These are phyloP conservation scores for Pegoplata infirma DNA, from an alignment of 2,888 invertebrate genomes.

Conservation along the genomic window DNA sequence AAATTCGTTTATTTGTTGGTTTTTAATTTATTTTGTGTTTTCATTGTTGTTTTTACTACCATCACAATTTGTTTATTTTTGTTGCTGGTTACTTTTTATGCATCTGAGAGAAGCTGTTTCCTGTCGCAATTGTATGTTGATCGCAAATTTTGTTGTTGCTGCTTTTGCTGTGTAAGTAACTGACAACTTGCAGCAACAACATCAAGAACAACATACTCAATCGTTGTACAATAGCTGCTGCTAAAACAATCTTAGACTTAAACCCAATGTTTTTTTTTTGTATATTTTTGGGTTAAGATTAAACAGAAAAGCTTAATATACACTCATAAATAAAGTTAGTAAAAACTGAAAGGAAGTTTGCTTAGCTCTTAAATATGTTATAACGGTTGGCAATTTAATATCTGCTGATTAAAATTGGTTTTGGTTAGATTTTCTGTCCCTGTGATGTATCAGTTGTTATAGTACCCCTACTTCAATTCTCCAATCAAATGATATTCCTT, in stretches of 20 bases:
- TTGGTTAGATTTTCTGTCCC: no score
- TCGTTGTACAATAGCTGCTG: slow-evolving; percentile 8
- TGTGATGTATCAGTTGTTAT: no score
- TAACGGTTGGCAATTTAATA: no score
- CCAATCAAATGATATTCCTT: no score
- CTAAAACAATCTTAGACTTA: slow-evolving; percentile 50
- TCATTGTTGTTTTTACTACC: slow-evolving; percentile 61
- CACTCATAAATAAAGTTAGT: slow-evolving; percentile 13
- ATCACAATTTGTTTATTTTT: slow-evolving; percentile 59
- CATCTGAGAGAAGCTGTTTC: slow-evolving; percentile 59
- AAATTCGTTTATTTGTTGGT: slow-evolving; percentile 11
- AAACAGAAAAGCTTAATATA: slow-evolving; percentile 16
- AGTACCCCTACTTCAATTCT: no score
- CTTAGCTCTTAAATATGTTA: no score
- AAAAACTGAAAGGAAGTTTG: neutral
- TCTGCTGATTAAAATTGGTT: no score
- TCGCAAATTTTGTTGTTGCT: slow-evolving; percentile 55
- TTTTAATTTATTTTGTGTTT: slow-evolving; percentile 61
- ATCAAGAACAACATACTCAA: slow-evolving; percentile 31
- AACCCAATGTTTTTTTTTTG: slow-evolving; percentile 56
- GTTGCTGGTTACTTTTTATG: slow-evolving; percentile 20
- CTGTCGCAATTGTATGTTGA: slow-evolving; percentile 61
- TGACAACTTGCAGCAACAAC: slow-evolving; percentile 56
- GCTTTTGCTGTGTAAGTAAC: slow-evolving; percentile 37
- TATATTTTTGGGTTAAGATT: neutral